A percentile compares a stretch with the other conserved stretches of the same genome.
phyloP scores from a whole-genome alignment of 92 coral and sea anemone genomes.

The Phenganax stokvisi region DNA sequence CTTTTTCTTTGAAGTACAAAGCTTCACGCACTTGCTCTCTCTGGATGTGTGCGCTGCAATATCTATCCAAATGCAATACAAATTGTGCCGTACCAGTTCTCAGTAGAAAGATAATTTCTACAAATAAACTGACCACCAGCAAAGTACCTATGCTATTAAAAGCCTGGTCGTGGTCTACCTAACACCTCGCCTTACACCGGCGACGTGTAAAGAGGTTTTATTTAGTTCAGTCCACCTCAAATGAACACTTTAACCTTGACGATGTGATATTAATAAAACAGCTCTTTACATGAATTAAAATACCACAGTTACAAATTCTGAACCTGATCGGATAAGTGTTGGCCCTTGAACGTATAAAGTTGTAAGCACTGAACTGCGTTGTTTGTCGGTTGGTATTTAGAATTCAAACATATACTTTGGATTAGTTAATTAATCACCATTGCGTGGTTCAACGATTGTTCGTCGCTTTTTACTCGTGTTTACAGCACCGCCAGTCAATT shows the following conservation, averaged over 20 bases:
- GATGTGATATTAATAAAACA: background rate
- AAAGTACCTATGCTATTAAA: background rate
- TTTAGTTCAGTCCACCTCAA: conserved; percentile 22
- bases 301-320: background rate
- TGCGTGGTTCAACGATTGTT: conserved; percentile 33
- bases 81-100: background rate
- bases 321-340: conserved; percentile 3
- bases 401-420: conserved; percentile 1
- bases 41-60: background rate
- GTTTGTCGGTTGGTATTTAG: background rate
- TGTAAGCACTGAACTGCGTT: background rate
- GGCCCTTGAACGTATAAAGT: background rate
- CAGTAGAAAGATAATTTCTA: background rate
- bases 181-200: conserved; percentile 15
- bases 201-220: conserved; percentile 37
- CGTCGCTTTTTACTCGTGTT: conserved; percentile 29
- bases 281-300: background rate
- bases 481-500: conserved; percentile 40
- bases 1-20: conserved; percentile 25
- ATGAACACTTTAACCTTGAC: conserved; percentile 11
- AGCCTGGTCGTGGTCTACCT: background rate
- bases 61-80: background rate
- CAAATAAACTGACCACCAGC: conserved; percentile 14
- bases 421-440: conserved; percentile 34
- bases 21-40: conserved; percentile 11